Conservation (phyloP, 2,113 vertebrate genomes). For the Zosterops hypoxanthus region DNA sequence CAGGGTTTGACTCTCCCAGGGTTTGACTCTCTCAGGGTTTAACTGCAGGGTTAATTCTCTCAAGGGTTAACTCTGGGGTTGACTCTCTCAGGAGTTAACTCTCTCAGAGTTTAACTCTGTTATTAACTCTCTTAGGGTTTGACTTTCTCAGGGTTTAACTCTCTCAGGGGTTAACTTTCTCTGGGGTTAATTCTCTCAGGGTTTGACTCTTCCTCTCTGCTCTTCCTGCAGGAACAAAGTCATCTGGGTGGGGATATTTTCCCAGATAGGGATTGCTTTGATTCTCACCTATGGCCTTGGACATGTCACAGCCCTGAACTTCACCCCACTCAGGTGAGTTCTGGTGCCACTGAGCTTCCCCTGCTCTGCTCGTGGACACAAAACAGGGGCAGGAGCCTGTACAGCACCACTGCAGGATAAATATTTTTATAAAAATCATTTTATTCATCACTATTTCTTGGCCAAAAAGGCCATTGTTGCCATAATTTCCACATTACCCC, state of each 20-base stretch:
- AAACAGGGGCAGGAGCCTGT: fast-evolving
- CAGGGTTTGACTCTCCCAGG: too few species aligned
- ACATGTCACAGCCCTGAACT: conserved; percentile 71
- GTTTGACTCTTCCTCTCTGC: background rate
- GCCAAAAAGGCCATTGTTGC: background rate
- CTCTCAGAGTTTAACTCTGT: too few species aligned
- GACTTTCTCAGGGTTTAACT: background rate
- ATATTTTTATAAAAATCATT: background rate
- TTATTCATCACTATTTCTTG: background rate
- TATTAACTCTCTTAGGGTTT: too few species aligned
- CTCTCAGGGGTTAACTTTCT: background rate
- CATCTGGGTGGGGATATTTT: conserved; percentile 79
- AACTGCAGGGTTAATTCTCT: too few species aligned
- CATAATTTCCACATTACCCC: background rate
- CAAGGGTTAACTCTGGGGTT: background rate
- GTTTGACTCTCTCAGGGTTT: background rate
- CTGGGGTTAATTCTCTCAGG: background rate
- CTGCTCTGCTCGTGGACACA: fast-evolving
- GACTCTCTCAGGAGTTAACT: background rate
- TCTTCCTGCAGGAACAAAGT: conserved; percentile 78
- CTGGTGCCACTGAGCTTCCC: background rate
- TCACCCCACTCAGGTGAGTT: conserved; percentile 76
- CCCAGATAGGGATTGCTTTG: conserved; percentile 75
- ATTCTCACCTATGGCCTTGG: conserved; percentile 77
- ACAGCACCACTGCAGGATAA: background rate